Base-by-base conservation (phyloP, 2,888 invertebrate genomes). In the Tribolium freemani region DNA sequence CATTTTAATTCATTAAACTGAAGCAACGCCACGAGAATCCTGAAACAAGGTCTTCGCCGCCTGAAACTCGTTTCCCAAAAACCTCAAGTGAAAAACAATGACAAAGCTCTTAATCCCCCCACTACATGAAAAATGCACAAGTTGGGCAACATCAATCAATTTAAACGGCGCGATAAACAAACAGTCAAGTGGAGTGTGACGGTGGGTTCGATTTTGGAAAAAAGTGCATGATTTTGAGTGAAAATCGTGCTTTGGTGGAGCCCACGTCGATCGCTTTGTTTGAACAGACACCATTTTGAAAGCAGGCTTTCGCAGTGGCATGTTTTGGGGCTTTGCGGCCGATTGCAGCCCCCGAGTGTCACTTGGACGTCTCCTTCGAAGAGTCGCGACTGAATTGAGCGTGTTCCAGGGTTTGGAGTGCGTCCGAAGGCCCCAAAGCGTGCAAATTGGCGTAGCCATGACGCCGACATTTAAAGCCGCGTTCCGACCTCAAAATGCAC, bases 211-310 rank as follows among this genome's bases (percentile, higher is more conserved):
- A 31, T 50, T 68, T 50, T 60, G 6, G 53, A 53, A 66, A 46
- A 26, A 10, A 48, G 57, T 13, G 50, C 8, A 1, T 0, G 5
- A 26, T 26, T 26, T 26, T 20, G 26, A 30, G 60, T 5, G 45
- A 30, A 79, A 77, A 76, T 64, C 50, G 60, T 56, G 46, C 30
- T 57, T 77, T 77, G 66, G 72, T 69, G 73, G 74, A 74, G 75
- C 71, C 69, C 78, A 81, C 72, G 74, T 76, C 76, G 75, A 77
- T 69, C 77, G 84, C 84, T 86, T 86, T 86, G 86, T 87, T 86
- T 85, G 85, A 84, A 78, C 83, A 84, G 90, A 88, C 90, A 90
- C 91, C 90, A 91, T 91, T 90, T 91, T 90, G 90, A 90, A 88
- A 90, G 88, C 88, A 38, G 46, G 11, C 60, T 31, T n/a, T 11